phyloP scores from a whole-genome alignment of 2,797 vertebrate genomes.

The Notolabrus celidotus region DNA sequence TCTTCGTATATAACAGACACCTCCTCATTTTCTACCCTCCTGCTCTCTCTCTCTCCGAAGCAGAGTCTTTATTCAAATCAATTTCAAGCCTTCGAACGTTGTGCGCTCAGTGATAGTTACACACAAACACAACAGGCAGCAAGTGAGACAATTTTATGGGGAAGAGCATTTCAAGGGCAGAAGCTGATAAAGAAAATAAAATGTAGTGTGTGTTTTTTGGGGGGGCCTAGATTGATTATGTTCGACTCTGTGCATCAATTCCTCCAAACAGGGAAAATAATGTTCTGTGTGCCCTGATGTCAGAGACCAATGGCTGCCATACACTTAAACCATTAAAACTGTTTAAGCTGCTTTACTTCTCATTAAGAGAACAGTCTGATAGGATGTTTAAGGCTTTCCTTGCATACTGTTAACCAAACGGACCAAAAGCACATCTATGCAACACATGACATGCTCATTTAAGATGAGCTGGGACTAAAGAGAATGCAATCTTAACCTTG shows the following conservation, averaged over 20 bases:
- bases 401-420: too few species aligned
- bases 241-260: conserved; percentile 26
- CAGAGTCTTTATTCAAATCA: conserved; percentile 69
- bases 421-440: too few species aligned
- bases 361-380: neutral
- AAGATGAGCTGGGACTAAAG: too few species aligned
- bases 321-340: conserved; percentile 7
- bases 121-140: conserved; percentile 29
- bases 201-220: conserved; percentile 22
- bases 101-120: conserved; percentile 44
- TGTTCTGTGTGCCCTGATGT: conserved; percentile 6
- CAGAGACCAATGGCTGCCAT: conserved; percentile 8
- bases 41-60: conserved; percentile 5
- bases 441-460: too few species aligned
- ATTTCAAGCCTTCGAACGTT: conserved; percentile 63
- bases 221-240: conserved; percentile 47
- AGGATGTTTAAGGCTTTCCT: neutral
- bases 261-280: conserved; percentile 15
- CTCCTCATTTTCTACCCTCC: conserved; percentile 46
- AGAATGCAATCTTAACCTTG: too few species aligned
- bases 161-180: conserved; percentile 73
- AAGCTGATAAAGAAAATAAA: conserved; percentile 53
- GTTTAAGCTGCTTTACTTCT: neutral
- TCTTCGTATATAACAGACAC: conserved; percentile 51
- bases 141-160: conserved; percentile 53